A percentile compares a stretch with the other conserved stretches of the same genome.
phyloP scores from a whole-genome alignment of 2,888 invertebrate species.

The Eudemis profundana region DNA sequence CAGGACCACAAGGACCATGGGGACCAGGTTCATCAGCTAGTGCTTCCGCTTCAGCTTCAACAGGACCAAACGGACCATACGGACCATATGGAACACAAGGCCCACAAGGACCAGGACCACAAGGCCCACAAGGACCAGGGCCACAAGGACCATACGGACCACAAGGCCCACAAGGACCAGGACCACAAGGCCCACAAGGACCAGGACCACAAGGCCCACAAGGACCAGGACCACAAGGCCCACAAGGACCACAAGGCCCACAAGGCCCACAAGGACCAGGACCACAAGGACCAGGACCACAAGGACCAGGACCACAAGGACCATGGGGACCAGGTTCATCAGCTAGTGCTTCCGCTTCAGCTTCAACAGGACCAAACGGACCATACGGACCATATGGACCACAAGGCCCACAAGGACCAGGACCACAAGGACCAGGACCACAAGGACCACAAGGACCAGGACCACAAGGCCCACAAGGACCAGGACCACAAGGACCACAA shows the following conservation, averaged over 20 bases:
- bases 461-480: slow-evolving; percentile 1
- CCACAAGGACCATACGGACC: slow-evolving; percentile 19
- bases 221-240: slow-evolving; percentile 1
- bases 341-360: slow-evolving; percentile 36
- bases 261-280: slow-evolving; percentile 17
- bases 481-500: slow-evolving; percentile 18
- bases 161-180: slow-evolving; percentile 6
- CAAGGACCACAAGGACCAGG: slow-evolving; percentile 4
- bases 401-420: too few relatives aligned
- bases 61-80: slow-evolving; percentile 7
- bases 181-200: not conserved
- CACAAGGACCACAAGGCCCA: not conserved
- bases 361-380: not conserved
- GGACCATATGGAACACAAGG: slow-evolving; percentile 10
- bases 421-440: not conserved
- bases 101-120: slow-evolving; percentile 22
- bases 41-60: not conserved
- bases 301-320: slow-evolving; percentile 35
- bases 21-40: slow-evolving; percentile 12
- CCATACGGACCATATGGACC: not conserved
- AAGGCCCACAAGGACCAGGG: not conserved
- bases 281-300: too few relatives aligned
- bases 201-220: too few relatives aligned
- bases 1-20: not conserved
- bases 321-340: slow-evolving; percentile 34